Evolutionary conservation across 2,888 invertebrate genomes (phyloP), one percentile per base, ranked within the genome.

Genomic region (Rotaria macrura): DNA sequence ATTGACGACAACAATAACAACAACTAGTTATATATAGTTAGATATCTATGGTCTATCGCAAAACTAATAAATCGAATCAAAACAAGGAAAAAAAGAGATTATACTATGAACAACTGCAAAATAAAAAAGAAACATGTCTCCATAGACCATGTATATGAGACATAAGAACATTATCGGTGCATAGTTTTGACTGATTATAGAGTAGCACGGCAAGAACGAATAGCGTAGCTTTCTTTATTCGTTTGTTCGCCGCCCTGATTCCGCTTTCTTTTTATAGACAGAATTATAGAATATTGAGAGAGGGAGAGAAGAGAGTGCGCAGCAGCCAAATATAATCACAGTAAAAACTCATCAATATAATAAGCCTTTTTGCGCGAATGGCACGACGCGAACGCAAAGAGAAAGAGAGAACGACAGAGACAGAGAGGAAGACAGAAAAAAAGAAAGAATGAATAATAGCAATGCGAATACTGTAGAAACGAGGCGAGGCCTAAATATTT

Each of bases 291-390:
- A 65, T 65, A 65, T 65, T 65, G 34, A 65, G 65, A 34, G 65
- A 34, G 20, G 20, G 20, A 34, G 34, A 65, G 34, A 34, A 65
- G 20, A 65, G 65, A 65, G 29, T 34, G 65, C 34, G 17, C 34
- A 65, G 65, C 65, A 65, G 34, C 34, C 65, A 79, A 79, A 79
- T 43, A n/a, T 79, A 79, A 79, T 79, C 79, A 79, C 43, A 79
- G 79, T 79, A 79, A 79, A 79, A 79, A 79, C 79, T 79, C 79
- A 79, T 79, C 79, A 43, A 79, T 79, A 79, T 79, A 79, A 79
- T 79, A 79, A 79, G 79, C 79, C n/a, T 43, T n/a, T 43, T 79
- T 43, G 65, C 38, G 65, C 65, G 65, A 65, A 34, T 65, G 65
- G 65, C 65, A 34, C 65, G 65, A 65, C 34, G 65, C 65, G 65